These are phyloP conservation scores for Prunella strophiata DNA, from an alignment of 2,797 vertebrate species.

Conservation along the genomic window DNA sequence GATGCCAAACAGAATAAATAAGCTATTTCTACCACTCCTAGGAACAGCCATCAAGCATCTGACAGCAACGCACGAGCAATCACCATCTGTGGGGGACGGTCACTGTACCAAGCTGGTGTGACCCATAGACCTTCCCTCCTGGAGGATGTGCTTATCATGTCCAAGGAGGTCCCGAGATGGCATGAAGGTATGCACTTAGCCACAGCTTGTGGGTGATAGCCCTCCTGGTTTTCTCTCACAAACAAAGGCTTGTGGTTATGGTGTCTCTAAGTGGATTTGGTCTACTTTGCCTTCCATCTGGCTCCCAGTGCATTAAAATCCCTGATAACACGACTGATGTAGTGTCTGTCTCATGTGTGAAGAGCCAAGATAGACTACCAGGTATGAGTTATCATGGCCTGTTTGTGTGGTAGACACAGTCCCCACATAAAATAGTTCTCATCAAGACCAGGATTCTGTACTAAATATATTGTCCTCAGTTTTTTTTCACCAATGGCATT, in stretches of 20 bases:
- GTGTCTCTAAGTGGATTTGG: not conserved
- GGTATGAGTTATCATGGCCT: not conserved
- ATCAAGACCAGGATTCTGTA: not conserved
- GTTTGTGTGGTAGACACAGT: not conserved
- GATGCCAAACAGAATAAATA: constrained; percentile 80
- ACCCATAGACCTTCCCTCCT: not conserved
- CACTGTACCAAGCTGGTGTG: not conserved
- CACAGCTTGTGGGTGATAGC: not conserved
- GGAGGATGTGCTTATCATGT: not conserved
- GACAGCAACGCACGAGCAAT: not conserved
- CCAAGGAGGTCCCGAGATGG: not conserved
- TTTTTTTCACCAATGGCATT: not conserved
- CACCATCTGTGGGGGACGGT: not conserved
- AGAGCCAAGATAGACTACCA: not conserved
- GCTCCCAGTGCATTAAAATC: not conserved
- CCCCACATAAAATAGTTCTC: not conserved
- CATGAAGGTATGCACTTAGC: not conserved
- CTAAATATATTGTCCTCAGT: not conserved
- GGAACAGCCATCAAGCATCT: constrained; percentile 17
- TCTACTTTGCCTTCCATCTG: not conserved
- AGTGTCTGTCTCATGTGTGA: not conserved
- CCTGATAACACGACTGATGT: not conserved
- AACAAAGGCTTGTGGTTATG: not conserved
- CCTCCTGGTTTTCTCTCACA: not conserved
- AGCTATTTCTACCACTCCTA: constrained; percentile 64